These are phyloP conservation scores for Corythornis cristatus DNA, from an alignment of 2,113 vertebrate species.

Conservation along the genomic window DNA sequence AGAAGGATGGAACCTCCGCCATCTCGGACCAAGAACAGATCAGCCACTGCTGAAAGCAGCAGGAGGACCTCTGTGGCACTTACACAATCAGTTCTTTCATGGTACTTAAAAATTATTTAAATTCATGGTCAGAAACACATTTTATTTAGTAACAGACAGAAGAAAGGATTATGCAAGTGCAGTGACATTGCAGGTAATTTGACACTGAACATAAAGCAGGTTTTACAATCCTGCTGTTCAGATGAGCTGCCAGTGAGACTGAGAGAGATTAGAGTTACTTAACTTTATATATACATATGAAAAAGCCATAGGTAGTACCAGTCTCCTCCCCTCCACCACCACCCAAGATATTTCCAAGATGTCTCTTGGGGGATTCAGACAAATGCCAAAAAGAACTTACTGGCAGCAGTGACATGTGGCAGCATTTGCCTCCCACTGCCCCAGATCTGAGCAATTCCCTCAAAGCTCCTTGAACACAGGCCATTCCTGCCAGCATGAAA, in stretches of 20 bases:
- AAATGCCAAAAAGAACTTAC: background rate
- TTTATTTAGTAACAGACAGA: background rate
- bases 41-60: background rate
- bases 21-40: accelerated
- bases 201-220: background rate
- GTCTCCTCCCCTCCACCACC: background rate
- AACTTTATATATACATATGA: background rate
- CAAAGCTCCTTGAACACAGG: background rate
- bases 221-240: background rate
- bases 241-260: background rate
- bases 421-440: background rate
- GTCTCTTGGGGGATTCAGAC: background rate
- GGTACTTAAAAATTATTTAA: background rate
- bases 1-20: background rate
- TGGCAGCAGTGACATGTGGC: background rate
- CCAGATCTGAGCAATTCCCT: background rate
- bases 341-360: background rate
- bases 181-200: background rate
- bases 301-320: background rate
- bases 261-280: background rate
- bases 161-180: background rate
- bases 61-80: background rate
- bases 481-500: background rate
- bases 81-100: background rate
- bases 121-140: background rate